Evolutionary conservation across 1,140 invertebrate species (phyloP), one percentile per base, ranked within the genome.

Genomic region (Vanessa atalanta): DNA sequence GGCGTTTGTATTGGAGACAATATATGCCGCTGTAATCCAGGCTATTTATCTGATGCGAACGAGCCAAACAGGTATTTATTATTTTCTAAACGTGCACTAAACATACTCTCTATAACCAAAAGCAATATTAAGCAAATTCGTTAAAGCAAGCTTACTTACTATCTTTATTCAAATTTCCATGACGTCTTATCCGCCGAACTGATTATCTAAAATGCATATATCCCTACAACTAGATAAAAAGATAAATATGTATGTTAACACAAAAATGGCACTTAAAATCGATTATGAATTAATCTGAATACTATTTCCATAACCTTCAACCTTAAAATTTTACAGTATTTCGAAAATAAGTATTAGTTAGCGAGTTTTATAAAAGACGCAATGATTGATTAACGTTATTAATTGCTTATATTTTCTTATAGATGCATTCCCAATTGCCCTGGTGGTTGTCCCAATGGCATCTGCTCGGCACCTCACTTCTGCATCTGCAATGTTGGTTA

Each of bases 371-470:
- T 43, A 43, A 43, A 0, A 51, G 60, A 14, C 12, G 8, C 60
- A 63, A 43, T 43, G 6, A 43, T 43, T 43, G 9, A 43, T 43
- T 43, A 43, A 43, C 1, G 37, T 43, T 43, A 43, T 43, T 43
- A 43, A 11, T 43, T 43, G 37, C 7, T 64, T 20, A 47, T 11
- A 14, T 57, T 48, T 8, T 60, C 51, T 61, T 88, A 16, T 79
- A 93, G 88, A 47, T 95, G 94, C 79, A 73, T 92, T 37, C 93
- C 95, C 5, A 87, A 94, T 47, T 96, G 95, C 80, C 92, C 94
- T 3, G 93, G 93, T 31, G 94, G 95, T 1, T 96, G 95, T 78
- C 88, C 92, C 37, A 95, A 96, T 78, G 95, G 95, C 4, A 91
- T 93, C 37, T 96, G 95, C 79, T 93, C 93, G 6, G 91, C 88